Percentiles rank a stretch among this genome's conserved stretches.
phyloP scores from a whole-genome alignment of 2,797 vertebrate genomes.

The Allenopithecus nigroviridis region DNA sequence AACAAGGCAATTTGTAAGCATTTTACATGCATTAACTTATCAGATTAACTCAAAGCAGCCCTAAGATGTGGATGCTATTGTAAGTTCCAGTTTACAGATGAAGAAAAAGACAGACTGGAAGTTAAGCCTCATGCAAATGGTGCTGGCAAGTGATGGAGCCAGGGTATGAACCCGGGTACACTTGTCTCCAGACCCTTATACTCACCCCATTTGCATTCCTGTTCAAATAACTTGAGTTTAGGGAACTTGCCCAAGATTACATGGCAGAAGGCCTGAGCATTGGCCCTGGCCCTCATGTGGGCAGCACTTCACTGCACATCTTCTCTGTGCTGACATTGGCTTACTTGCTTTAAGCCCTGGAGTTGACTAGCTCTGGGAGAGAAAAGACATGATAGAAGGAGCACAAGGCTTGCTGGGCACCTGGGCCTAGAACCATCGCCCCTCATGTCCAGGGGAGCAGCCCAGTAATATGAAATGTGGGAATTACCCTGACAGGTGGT shows the following conservation, averaged over 20 bases:
- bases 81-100: background rate
- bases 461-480: background rate
- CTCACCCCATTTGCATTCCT: background rate
- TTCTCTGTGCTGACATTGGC: background rate
- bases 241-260: background rate
- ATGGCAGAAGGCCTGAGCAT: background rate
- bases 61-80: background rate
- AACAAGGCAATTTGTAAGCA: background rate
- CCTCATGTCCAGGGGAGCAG: background rate
- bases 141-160: background rate
- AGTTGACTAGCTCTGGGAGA: background rate
- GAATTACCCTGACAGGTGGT: background rate
- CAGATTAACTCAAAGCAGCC: background rate
- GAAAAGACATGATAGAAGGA: background rate
- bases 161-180: background rate
- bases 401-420: background rate
- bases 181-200: background rate
- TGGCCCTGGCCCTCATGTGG: background rate
- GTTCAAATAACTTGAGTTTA: background rate
- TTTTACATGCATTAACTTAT: background rate
- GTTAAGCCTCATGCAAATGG: background rate
- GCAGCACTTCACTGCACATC: background rate
- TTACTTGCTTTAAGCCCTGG: background rate
- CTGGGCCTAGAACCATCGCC: background rate
- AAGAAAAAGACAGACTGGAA: background rate